Conservation (phyloP, 2,113 vertebrate genomes). For the Spheniscus mendiculus region DNA sequence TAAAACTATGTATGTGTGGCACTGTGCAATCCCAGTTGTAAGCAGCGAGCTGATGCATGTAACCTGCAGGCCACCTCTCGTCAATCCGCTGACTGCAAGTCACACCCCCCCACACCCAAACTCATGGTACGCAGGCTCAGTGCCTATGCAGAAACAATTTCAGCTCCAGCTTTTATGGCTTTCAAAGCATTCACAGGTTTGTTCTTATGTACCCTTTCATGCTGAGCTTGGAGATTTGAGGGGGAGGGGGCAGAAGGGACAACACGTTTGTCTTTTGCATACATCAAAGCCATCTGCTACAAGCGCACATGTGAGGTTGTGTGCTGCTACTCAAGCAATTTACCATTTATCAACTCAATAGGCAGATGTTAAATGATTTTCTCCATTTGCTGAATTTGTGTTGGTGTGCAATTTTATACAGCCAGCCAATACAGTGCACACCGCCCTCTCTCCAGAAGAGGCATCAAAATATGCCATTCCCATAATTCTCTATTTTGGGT, state of each 20-base stretch:
- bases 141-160: background rate
- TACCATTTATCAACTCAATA: background rate
- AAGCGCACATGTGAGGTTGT: background rate
- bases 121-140: accelerated
- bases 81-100: background rate
- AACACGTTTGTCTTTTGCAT: background rate
- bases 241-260: background rate
- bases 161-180: background rate
- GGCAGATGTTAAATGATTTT: background rate
- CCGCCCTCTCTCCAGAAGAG: background rate
- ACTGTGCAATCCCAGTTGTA: background rate
- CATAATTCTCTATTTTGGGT: background rate
- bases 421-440: background rate
- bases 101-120: background rate
- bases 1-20: accelerated
- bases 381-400: background rate
- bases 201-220: background rate
- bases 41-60: accelerated
- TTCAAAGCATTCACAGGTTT: background rate
- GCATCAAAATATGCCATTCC: background rate
- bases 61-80: background rate
- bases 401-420: background rate
- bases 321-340: background rate
- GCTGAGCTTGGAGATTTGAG: background rate
- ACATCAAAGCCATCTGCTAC: constrained; percentile 15